Evolutionary conservation across 35 echinoderm and acorn worm genomes (phyloP).

Genomic region (Ophioderma brevispina): DNA sequence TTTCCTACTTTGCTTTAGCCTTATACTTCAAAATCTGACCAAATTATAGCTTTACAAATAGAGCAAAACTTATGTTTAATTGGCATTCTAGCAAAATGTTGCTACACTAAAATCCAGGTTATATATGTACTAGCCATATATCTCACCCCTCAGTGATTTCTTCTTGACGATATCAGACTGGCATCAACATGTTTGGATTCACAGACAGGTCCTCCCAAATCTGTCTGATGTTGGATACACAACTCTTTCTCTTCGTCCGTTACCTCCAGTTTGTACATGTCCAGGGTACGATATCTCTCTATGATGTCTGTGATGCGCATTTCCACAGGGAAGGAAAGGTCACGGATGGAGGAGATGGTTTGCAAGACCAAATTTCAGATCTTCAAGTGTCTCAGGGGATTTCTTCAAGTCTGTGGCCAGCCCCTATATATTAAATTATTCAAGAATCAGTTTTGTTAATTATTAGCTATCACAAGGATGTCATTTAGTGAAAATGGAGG

Average conservation of each 20-base stretch:
- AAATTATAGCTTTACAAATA: no score
- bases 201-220: slow-evolving; percentile 86
- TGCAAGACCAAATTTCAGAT: slow-evolving; percentile 96
- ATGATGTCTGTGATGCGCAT: slow-evolving; percentile 91
- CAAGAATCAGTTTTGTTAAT: no score
- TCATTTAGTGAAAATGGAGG: no score
- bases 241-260: slow-evolving; percentile 80
- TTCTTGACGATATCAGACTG: slow-evolving; percentile 93
- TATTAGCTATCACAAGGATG: no score
- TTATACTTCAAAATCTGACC: no score
- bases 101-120: no score
- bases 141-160: slow-evolving; percentile 98
- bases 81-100: no score
- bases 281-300: slow-evolving; percentile 91
- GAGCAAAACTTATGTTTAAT: no score
- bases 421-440: slow-evolving; percentile 33
- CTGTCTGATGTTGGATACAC: slow-evolving; percentile 76
- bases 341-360: slow-evolving; percentile 89
- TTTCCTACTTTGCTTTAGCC: no score
- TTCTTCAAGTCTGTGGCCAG: slow-evolving; percentile 81
- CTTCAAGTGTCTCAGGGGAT: slow-evolving; percentile 91
- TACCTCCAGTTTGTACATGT: slow-evolving; percentile 82
- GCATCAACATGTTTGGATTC: slow-evolving; percentile 99
- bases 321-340: slow-evolving; percentile 95
- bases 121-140: no score